Evolutionary conservation across 2,113 vertebrate species (phyloP).

Genomic region (Lipophrys pholis): DNA sequence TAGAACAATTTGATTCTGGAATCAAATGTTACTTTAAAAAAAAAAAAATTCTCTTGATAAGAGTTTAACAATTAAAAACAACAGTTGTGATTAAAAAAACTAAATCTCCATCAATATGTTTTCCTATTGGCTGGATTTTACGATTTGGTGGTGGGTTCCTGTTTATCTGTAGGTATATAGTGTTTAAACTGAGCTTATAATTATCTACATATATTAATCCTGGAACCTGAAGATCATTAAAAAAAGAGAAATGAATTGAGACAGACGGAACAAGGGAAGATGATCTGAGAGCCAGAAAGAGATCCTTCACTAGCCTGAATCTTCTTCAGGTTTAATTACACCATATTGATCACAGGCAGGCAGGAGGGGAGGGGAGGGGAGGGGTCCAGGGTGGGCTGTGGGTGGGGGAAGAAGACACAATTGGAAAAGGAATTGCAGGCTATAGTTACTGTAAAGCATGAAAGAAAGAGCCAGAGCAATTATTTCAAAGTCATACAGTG

Average conservation of each 20-base stretch:
- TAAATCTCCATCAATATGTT: conserved; percentile 21
- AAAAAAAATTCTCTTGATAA: conserved; percentile 2
- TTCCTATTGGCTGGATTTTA: conserved; percentile 1
- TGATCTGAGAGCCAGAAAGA: conserved; percentile 29
- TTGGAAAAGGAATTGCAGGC: conserved; percentile 38
- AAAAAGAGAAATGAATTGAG: conserved; percentile 42
- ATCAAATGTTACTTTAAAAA: conserved; percentile 10
- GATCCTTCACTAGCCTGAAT: conserved; percentile 59
- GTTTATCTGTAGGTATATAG: conserved; percentile 2
- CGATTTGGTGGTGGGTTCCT: neutral
- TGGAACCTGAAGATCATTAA: conserved; percentile 34
- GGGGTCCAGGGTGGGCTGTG: neutral
- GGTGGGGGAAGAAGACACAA: neutral
- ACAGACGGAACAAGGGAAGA: conserved; percentile 17
- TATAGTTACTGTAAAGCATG: conserved; percentile 64
- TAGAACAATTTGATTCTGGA: conserved; percentile 3
- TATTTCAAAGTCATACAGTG: conserved; percentile 58
- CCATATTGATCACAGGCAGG: conserved; percentile 72
- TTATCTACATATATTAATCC: conserved; percentile 25
- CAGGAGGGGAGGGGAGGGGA: conserved; percentile 6
- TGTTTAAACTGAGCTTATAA: neutral
- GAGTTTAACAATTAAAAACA: conserved; percentile 16
- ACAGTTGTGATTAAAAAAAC: neutral
- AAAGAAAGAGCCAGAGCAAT: conserved; percentile 42
- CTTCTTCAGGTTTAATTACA: conserved; percentile 78